A percentile compares a stretch with the other conserved stretches of the same genome.
These are phyloP conservation scores for Agapornis roseicollis DNA, from an alignment of 2,113 vertebrate genomes.

Conservation along the genomic window DNA sequence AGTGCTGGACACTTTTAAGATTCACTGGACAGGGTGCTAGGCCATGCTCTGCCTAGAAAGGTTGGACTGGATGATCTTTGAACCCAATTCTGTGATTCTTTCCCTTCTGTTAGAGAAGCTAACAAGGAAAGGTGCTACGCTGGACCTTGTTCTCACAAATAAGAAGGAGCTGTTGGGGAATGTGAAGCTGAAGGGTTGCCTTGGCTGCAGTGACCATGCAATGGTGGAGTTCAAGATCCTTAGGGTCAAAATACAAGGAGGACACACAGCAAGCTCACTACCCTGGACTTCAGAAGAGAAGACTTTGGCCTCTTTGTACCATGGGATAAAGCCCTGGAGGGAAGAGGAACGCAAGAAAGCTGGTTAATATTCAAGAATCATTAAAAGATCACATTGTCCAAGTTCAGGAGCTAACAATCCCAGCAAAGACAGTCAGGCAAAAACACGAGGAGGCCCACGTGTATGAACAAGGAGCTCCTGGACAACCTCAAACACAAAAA, in stretches of 20 bases:
- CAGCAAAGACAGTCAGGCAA: neutral
- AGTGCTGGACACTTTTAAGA: neutral
- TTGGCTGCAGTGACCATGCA: neutral
- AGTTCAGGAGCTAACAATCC: neutral
- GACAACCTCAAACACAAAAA: neutral
- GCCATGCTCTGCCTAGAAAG: neutral
- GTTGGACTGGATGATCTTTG: neutral
- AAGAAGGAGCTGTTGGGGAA: neutral
- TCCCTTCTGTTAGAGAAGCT: neutral
- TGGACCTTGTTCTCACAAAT: neutral
- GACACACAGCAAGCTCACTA: neutral
- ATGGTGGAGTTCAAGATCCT: neutral
- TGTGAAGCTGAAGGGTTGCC: neutral
- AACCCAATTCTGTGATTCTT: neutral
- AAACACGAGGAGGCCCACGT: neutral
- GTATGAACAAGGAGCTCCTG: neutral
- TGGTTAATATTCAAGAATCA: neutral
- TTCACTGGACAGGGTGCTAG: neutral
- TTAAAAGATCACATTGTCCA: neutral
- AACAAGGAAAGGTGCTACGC: neutral
- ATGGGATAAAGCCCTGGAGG: neutral
- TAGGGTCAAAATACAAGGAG: neutral
- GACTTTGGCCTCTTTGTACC: neutral
- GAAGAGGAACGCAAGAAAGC: neutral
- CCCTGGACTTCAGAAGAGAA: neutral